Base-by-base conservation (phyloP, 2,113 vertebrate species). In the Tetraodon nigroviridis region DNA sequence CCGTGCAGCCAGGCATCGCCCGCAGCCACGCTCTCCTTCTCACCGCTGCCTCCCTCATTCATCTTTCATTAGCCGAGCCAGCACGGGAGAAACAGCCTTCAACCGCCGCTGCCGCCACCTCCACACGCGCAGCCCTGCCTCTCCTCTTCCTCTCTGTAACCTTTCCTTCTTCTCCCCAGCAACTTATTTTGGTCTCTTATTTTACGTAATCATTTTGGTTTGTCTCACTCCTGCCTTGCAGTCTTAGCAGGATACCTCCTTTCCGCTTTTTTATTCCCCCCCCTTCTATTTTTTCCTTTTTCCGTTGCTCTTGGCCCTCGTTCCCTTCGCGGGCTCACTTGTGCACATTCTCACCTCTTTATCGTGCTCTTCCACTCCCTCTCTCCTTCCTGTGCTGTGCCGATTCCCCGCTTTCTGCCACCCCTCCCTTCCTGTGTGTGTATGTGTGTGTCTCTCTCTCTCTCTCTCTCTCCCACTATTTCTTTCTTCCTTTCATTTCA, bases 61-160 rank as follows among this genome's bases (percentile, higher is more conserved):
- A 90, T 88, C 85, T 89, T 88, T 88, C 84, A 90, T 89, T 86
- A 88, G 86, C 81, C 74, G 20, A 49, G 59, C 82, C 78, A 81
- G 74, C 80, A 79, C 77, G 81, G 79, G 83, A 87, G 82, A 81
- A 81, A 60, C 78, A 68, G 62, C 74, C 64, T 29, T n/a, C 44
- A 17, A 11, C 44, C 44, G 3, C 13, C 44, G 59, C 29, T 46
- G 51, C 61, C 24, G 16, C 8, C 58, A 5, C 42, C 55, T 20
- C 62, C 21, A 0, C 62, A 54, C 70, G 24, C 69, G 60, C 58
- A 63, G 71, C 44, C 59, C 46, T 55, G 16, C 58, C 67, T 47
- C 64, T 67, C 67, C 61, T 27, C 59, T 58, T 27, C 59, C 60
- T 69, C 71, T 64, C 24, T 75, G 73, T 62, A 61, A 62, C 69